Evolutionary conservation across 2,113 vertebrate genomes (phyloP).

Genomic region (Epinephelus fuscoguttatus): DNA sequence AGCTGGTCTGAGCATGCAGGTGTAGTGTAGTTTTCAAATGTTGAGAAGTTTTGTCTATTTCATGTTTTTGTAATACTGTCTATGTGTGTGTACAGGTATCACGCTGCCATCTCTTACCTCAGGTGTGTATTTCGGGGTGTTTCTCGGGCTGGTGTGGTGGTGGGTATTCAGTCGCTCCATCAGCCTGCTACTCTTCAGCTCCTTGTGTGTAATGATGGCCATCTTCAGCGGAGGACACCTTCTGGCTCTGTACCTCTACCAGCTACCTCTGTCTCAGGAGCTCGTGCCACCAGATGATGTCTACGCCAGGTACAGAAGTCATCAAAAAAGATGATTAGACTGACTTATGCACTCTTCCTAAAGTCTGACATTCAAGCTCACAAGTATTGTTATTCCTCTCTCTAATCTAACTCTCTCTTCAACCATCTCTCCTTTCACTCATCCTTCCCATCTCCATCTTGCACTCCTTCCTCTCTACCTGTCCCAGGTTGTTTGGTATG

Average conservation of each 20-base stretch:
- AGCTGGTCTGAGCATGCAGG: background rate
- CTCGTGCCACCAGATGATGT: constrained; percentile 82
- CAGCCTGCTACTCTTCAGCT: constrained; percentile 82
- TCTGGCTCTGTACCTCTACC: constrained; percentile 85
- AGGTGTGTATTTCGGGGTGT: constrained; percentile 84
- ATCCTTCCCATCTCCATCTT: background rate
- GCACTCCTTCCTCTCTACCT: background rate
- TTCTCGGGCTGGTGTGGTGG: constrained; percentile 86
- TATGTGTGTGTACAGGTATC: constrained; percentile 76
- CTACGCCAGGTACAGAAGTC: constrained; percentile 81
- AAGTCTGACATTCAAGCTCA: background rate
- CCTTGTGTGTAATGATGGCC: constrained; percentile 85
- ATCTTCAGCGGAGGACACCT: constrained; percentile 86
- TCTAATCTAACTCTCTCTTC: background rate
- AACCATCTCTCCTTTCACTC: background rate
- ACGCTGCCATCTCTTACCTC: constrained; percentile 86
- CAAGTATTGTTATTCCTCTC: background rate
- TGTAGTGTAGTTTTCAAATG: background rate
- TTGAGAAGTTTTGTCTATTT: background rate
- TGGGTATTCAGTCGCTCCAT: constrained; percentile 84
- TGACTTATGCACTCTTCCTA: background rate
- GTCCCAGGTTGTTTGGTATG: constrained; percentile 87
- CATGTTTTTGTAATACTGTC: background rate
- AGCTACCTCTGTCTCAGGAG: constrained; percentile 84
- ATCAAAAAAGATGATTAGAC: background rate